Evolutionary conservation across 1,140 invertebrate genomes (phyloP).

Genomic region (silkworm (Bombyx mori)): DNA sequence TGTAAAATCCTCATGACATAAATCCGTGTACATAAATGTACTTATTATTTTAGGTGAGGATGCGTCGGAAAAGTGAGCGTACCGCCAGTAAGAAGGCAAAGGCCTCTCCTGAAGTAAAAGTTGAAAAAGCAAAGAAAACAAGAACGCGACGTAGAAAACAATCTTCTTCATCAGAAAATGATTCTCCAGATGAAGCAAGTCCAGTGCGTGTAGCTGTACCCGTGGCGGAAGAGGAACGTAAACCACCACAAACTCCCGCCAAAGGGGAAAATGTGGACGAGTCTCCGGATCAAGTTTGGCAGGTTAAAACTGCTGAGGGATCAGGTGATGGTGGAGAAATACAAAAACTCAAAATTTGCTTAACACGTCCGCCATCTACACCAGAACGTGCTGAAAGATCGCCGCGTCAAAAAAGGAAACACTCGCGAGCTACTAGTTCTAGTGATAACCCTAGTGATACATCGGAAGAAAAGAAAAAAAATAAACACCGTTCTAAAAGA

Average conservation of each 20-base stretch:
- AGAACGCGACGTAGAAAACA: slow-evolving; percentile 49
- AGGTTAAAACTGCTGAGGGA: slow-evolving; percentile 48
- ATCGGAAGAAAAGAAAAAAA: slow-evolving; percentile 47
- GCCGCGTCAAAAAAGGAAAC: slow-evolving; percentile 59
- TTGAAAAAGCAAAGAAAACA: slow-evolving; percentile 49
- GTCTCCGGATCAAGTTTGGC: slow-evolving; percentile 56
- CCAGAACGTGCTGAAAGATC: slow-evolving; percentile 56
- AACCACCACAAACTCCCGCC: slow-evolving; percentile 25
- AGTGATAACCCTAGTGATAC: slow-evolving; percentile 53
- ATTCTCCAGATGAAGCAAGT: slow-evolving; percentile 40
- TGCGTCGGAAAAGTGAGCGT: slow-evolving; percentile 64
- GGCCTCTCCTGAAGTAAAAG: slow-evolving; percentile 53
- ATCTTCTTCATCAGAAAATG: slow-evolving; percentile 53
- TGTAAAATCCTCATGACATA: too few relatives aligned
- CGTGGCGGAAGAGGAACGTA: slow-evolving; percentile 22
- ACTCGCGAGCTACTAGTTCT: slow-evolving; percentile 53
- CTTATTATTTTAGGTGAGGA: slow-evolving; percentile 28
- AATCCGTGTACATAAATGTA: too few relatives aligned
- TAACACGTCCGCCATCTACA: slow-evolving; percentile 55
- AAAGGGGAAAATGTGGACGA: slow-evolving; percentile 49
- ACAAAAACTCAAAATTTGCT: slow-evolving; percentile 60
- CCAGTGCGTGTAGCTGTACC: slow-evolving; percentile 26
- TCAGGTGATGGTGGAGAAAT: slow-evolving; percentile 52
- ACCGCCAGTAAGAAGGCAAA: slow-evolving; percentile 46
- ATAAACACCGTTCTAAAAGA: slow-evolving; percentile 45